Percentiles rank a stretch among this genome's conserved stretches.
Conservation (phyloP, 2,888 invertebrate genomes). For the Conomelus anceps region DNA sequence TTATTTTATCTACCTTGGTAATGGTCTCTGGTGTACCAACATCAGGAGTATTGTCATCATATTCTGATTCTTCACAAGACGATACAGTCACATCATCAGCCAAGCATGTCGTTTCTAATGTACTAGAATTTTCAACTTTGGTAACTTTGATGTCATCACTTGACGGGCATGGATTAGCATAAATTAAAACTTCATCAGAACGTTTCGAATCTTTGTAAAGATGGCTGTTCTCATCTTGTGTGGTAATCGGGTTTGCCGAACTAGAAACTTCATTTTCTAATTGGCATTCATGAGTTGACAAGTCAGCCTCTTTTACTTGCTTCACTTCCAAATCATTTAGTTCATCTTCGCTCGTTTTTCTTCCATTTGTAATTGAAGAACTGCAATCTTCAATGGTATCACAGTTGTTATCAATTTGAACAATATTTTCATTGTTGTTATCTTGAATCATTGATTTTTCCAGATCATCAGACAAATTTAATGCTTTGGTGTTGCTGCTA, state of each 20-base stretch:
- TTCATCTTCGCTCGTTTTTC: neutral
- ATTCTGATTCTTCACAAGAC: neutral
- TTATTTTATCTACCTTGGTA: neutral
- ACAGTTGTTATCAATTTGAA: neutral
- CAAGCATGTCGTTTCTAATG: neutral
- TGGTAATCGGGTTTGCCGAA: neutral
- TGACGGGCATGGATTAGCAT: too few relatives aligned
- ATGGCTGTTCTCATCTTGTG: too few relatives aligned
- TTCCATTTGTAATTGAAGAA: neutral
- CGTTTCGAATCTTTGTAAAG: neutral
- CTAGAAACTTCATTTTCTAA: neutral
- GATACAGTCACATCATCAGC: neutral
- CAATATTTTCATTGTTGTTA: neutral
- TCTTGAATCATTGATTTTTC: neutral
- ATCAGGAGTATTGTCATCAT: neutral
- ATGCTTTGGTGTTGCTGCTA: neutral
- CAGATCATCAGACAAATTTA: neutral
- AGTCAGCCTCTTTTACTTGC: neutral
- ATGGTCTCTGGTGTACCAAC: neutral
- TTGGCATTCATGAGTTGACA: neutral
- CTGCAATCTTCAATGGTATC: too few relatives aligned
- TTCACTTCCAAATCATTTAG: neutral
- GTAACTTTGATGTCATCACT: too few relatives aligned
- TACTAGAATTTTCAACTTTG: neutral
- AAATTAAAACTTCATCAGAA: neutral